Base-by-base conservation (phyloP, 2,888 invertebrate genomes). In the Steinernema scapterisci region DNA sequence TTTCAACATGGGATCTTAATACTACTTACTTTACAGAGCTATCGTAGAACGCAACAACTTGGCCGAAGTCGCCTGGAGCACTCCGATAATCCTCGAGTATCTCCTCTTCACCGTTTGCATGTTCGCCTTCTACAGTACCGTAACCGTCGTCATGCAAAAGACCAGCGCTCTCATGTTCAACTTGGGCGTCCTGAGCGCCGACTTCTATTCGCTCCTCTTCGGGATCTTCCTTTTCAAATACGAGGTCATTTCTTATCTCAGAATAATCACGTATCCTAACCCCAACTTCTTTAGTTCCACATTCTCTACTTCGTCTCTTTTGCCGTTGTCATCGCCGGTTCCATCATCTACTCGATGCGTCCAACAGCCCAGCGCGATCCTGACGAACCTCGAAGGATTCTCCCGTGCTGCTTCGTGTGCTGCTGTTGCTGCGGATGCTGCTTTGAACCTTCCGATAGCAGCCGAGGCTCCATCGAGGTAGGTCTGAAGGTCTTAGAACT, bases 121-220 rank as follows among this genome's bases (percentile, higher is more conserved):
- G 89, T 93, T 93, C 76, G 88, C 92, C 82, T 92, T 93, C 85
- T 93, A 93, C 88, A 91, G 92, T 70, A 89, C 93, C 75, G 92
- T 93, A 83, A 92, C 93, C 52, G 90, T 92, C 19, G 92, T 93
- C 89, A 80, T 86, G 70, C 79, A 83, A 43, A 79, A 82, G 70
- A 93, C 93, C 13, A 93, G 93, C 13, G 92, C 94, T n/a, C 92
- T 94, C 70, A 91, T 93, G 82, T 90, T 93, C 87, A 94, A 94
- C 88, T 89, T 94, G 80, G 92, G 93, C 11, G 91, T 94, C 76
- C 89, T 94, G 74, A 93, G 94, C 0, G 91, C 94, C 0, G 93
- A 94, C 89, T 94, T 93, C 88, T 94, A 94, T 88, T 92, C 93
- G 2, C 91, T 94, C 23, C 91, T 94, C 71, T 91, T 92, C 82